Evolutionary conservation across 2,888 invertebrate species (phyloP).

Genomic region (Chironomus riparius): DNA sequence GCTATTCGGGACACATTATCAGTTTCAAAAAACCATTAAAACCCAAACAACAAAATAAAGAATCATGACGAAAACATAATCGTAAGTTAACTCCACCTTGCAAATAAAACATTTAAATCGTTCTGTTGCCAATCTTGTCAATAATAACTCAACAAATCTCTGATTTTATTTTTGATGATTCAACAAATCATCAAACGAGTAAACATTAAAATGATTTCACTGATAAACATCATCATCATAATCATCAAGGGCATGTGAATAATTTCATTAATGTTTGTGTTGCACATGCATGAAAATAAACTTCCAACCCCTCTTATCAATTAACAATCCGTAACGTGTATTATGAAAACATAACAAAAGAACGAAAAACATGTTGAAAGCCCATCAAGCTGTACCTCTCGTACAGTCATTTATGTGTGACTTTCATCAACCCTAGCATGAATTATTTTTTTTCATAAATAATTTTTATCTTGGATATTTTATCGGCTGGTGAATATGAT

Average conservation of each 20-base stretch:
- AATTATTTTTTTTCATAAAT: background rate
- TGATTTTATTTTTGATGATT: too few species aligned
- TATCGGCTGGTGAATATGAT: background rate
- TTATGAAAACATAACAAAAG: too few species aligned
- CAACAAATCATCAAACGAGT: background rate
- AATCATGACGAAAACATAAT: too few species aligned
- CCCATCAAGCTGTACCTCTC: background rate
- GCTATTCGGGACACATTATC: too few species aligned
- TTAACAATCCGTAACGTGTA: conserved; percentile 12
- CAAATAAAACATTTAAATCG: too few species aligned
- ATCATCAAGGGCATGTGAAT: background rate
- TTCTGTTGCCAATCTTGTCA: too few species aligned
- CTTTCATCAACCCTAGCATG: conserved; percentile 10
- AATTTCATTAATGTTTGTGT: background rate
- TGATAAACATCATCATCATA: too few species aligned
- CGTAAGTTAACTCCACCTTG: too few species aligned
- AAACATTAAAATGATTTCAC: background rate
- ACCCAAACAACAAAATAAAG: too few species aligned
- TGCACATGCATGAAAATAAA: background rate
- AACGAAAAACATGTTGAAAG: background rate
- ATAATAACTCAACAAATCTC: too few species aligned
- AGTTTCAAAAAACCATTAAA: too few species aligned
- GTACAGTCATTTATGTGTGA: conserved; percentile 10
- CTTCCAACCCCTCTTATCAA: conserved; percentile 12
- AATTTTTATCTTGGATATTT: conserved; percentile 24